Evolutionary conservation across 37 sponge, comb jelly and placozoan species (phyloP).

Genomic region (Agelas oroides): DNA sequence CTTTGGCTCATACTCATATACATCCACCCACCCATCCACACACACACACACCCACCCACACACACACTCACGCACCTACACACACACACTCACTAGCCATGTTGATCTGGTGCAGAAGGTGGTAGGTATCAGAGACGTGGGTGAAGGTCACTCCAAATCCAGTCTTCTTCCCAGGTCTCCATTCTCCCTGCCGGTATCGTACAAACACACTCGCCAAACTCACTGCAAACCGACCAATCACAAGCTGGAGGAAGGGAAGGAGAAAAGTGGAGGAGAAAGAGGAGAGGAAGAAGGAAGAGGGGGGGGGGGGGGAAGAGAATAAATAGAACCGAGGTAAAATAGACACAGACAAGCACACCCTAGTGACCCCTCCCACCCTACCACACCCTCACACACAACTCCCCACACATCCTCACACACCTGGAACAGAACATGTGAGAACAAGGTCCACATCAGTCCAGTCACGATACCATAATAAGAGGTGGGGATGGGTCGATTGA

Average conservation of each 20-base stretch:
- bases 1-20: not conserved
- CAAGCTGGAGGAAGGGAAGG: conserved; percentile 16
- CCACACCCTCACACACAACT: not conserved
- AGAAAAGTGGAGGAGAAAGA: not conserved
- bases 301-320: no score
- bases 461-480: conserved; percentile 28
- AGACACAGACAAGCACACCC: no score
- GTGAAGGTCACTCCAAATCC: conserved; percentile 39
- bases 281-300: not conserved
- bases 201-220: conserved; percentile 44
- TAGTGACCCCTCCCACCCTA: no score
- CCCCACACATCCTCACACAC: conserved; percentile 12
- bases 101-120: conserved; percentile 75
- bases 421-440: conserved; percentile 58
- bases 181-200: not conserved
- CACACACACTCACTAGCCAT: conserved; percentile 52
- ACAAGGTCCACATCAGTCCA: conserved; percentile 61
- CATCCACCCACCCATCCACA: no score
- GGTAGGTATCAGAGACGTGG: conserved; percentile 59
- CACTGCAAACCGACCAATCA: conserved; percentile 51
- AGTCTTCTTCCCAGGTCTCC: conserved; percentile 8
- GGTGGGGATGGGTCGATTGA: conserved; percentile 61
- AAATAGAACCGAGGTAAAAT: no score
- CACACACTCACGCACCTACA: conserved; percentile 15
- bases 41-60: not conserved